Evolutionary conservation across 2,113 vertebrate genomes (phyloP), one percentile per base, ranked within the genome.

Genomic region (Myodes glareolus): DNA sequence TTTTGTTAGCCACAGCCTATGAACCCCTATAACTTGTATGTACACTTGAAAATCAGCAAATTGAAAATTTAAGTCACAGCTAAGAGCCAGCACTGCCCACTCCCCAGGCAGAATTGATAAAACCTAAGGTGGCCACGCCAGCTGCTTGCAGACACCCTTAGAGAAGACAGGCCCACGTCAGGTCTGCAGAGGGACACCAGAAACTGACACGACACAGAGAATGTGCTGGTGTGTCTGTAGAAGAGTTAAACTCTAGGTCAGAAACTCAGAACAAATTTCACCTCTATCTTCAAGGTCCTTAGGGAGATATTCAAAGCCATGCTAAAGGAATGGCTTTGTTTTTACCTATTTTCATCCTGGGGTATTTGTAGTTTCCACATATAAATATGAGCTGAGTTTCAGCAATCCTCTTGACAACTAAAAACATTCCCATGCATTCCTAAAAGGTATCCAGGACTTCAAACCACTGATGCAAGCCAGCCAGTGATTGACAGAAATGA

Each of bases 181-280:
- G 11, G 33, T 87, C 31, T 12, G 27, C 4, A 58, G 16, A 92
- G 4, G 4, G 85, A 61, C 21, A 52, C 13, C 36, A 16, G 19
- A 31, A 91, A 2, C 33, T 88, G 39, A 90, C 91, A 68, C 1
- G 8, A 75, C 75, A 90, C 31, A 90, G 23, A 97, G 89, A 90
- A 93, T 58, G 92, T 11, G 70, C 50, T 33, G 29, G 55, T 80
- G 36, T 80, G 33, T 11, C 25, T 21, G 36, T 72, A 92, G 90
- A 88, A 92, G 39, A 13, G 25, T 88, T 92, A 21, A 1, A 67
- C 52, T 75, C 13, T 50, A 70, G 17, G 42, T 97, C 50, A 93
- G 52, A 93, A 95, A 33, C 91, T 80, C 63, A 42, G 45, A 94
- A 84, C 12, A 94, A 70, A 10, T 33, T 97, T 88, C 93, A 2